Evolutionary conservation across 2,888 invertebrate species (phyloP).

Genomic region (Tipula lateralis): DNA sequence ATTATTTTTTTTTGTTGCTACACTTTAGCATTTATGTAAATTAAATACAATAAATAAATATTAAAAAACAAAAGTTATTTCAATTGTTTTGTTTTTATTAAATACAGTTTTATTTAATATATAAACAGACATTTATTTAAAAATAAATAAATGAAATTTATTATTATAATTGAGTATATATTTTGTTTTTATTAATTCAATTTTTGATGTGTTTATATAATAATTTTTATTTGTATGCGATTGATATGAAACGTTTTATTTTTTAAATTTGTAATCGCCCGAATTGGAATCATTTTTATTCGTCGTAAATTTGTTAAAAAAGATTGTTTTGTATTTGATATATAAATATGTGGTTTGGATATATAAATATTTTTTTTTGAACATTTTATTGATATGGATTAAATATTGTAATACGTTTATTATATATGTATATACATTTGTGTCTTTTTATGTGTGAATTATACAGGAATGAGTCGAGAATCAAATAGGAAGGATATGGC

Average conservation of each 20-base stretch:
- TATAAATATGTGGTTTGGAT: background rate
- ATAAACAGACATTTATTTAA: background rate
- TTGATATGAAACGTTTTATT: background rate
- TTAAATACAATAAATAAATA: background rate
- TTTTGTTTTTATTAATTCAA: background rate
- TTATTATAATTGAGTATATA: background rate
- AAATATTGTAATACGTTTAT: background rate
- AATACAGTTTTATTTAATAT: background rate
- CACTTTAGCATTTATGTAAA: background rate
- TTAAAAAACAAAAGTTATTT: background rate
- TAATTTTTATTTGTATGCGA: background rate
- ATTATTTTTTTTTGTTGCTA: background rate
- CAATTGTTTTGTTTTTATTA: background rate
- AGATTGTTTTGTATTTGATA: background rate
- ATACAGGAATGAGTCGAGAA: no score
- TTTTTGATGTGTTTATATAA: background rate
- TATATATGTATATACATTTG: background rate
- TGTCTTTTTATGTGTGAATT: background rate
- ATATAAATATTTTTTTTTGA: background rate
- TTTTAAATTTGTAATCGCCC: background rate
- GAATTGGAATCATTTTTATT: background rate
- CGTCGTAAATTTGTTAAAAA: background rate
- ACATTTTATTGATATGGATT: background rate
- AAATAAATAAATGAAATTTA: conserved; percentile 2
- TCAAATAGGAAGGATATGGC: no score